Conservation (phyloP, 1,140 invertebrate species). For the Branchinecta lindahli region DNA sequence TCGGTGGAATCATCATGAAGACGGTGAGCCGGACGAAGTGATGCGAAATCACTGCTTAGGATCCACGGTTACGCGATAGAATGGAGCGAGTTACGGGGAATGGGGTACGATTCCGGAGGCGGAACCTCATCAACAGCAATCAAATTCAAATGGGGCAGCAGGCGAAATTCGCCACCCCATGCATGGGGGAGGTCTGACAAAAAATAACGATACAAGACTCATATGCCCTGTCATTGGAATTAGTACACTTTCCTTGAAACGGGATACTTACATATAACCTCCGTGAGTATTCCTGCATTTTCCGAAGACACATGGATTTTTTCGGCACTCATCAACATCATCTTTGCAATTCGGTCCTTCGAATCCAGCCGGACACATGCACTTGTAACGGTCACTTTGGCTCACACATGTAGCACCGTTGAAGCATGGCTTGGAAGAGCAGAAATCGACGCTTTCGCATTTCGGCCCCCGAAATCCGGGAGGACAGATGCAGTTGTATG, state of each 20-base stretch:
- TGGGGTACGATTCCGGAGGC: too few species aligned
- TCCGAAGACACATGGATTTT: constrained; percentile 57
- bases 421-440: constrained; percentile 67
- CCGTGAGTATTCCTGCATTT: constrained; percentile 71
- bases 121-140: too few species aligned
- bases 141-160: too few species aligned
- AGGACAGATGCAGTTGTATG: constrained; percentile 66
- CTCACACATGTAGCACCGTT: constrained; percentile 70
- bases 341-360: constrained; percentile 65
- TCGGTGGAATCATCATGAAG: too few species aligned
- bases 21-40: too few species aligned
- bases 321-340: constrained; percentile 71
- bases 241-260: background rate
- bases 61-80: too few species aligned
- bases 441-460: constrained; percentile 75
- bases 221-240: background rate
- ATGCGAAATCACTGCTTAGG: too few species aligned
- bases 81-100: too few species aligned
- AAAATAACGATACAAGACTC: background rate
- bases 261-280: constrained; percentile 60
- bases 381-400: constrained; percentile 53
- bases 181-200: too few species aligned
- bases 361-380: constrained; percentile 71
- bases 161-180: too few species aligned
- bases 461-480: constrained; percentile 65